phyloP scores from a whole-genome alignment of 2,113 vertebrate genomes.

The Forbesichthys papilliferus region DNA sequence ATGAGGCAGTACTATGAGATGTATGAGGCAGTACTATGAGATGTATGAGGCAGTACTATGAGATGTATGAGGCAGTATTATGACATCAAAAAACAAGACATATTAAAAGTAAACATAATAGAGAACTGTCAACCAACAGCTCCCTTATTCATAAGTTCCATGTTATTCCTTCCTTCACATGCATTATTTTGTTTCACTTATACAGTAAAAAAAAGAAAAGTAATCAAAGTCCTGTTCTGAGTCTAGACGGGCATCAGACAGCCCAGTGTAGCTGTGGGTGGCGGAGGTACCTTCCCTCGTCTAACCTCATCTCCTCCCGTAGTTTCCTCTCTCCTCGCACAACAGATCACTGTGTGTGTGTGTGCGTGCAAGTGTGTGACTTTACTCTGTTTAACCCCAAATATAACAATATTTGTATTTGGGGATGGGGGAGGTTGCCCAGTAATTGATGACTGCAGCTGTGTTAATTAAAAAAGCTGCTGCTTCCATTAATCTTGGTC shows the following conservation, averaged over 20 bases:
- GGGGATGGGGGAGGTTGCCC: constrained; percentile 69
- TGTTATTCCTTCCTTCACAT: no score
- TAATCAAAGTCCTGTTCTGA: no score
- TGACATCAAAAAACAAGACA: not conserved
- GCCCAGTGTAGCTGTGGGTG: no score
- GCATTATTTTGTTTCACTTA: no score
- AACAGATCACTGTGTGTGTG: constrained; percentile 85
- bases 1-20: not conserved
- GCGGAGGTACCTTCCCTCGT: no score
- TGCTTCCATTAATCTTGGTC: constrained; percentile 98
- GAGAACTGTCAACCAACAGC: not conserved
- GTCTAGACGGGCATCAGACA: no score
- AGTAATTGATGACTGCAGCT: constrained; percentile 96
- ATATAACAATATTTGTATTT: constrained; percentile 99
- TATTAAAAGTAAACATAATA: not conserved
- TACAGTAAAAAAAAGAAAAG: no score
- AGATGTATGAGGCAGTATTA: not conserved
- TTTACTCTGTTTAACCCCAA: constrained; percentile 84
- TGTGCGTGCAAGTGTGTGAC: not conserved
- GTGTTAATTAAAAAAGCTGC: constrained; percentile 96
- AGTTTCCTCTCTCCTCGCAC: constrained; percentile 66
- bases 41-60: no score
- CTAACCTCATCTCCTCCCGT: constrained; percentile 68
- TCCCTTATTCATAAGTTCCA: no score
- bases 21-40: no score